These are phyloP conservation scores for Empis livida DNA, from an alignment of 2,888 invertebrate species.

Conservation along the genomic window DNA sequence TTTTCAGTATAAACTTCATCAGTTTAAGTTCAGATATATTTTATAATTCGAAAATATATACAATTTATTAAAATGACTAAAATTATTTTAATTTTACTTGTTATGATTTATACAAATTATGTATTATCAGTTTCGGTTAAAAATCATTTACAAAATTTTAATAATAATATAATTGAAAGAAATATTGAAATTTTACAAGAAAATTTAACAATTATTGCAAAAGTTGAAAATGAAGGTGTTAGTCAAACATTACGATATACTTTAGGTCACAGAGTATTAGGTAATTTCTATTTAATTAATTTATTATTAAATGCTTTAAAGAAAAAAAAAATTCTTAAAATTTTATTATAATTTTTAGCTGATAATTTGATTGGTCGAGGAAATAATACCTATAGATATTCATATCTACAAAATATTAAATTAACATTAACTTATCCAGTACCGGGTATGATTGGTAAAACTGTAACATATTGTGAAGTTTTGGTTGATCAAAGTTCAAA, in stretches of 20 bases:
- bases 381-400: slow-evolving; percentile 17
- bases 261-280: slow-evolving; percentile 21
- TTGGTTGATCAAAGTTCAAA: slow-evolving; percentile 16
- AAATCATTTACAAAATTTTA: too few relatives aligned
- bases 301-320: neutral
- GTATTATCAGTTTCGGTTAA: too few relatives aligned
- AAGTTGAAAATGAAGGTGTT: neutral
- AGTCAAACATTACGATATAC: slow-evolving; percentile 21
- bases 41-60: too few relatives aligned
- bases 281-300: slow-evolving; percentile 16
- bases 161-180: too few relatives aligned
- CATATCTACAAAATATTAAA: slow-evolving; percentile 10
- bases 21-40: too few relatives aligned
- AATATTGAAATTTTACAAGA: too few relatives aligned
- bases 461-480: slow-evolving; percentile 15
- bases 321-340: neutral
- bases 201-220: too few relatives aligned
- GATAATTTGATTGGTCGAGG: slow-evolving; percentile 24
- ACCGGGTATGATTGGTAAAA: slow-evolving; percentile 11
- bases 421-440: slow-evolving; percentile 14
- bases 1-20: too few relatives aligned
- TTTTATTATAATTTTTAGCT: slow-evolving; percentile 17
- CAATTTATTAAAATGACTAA: too few relatives aligned
- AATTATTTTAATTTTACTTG: too few relatives aligned
- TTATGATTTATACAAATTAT: too few relatives aligned